A percentile compares a stretch with the other conserved stretches of the same genome.
Evolutionary conservation across 2,113 vertebrate genomes (phyloP).

Genomic region (Montifringilla adamsi): DNA sequence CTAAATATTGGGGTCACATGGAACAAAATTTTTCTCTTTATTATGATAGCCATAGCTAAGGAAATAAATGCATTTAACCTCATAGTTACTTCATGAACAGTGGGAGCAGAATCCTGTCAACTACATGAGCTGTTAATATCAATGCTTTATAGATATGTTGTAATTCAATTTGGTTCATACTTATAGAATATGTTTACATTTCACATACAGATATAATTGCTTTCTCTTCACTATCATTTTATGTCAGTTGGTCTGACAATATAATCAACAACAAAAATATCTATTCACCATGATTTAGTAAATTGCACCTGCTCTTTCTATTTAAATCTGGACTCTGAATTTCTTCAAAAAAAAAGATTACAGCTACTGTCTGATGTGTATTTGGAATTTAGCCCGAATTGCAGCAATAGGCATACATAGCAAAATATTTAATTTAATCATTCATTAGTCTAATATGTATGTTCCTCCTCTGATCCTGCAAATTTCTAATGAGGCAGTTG

Average conservation of each 20-base stretch:
- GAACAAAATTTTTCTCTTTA: background rate
- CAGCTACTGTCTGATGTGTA: background rate
- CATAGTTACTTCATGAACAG: background rate
- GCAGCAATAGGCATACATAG: background rate
- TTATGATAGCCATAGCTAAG: background rate
- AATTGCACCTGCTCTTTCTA: background rate
- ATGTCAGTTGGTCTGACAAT: background rate
- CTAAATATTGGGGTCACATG: background rate
- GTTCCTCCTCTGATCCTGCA: slow-evolving; percentile 28
- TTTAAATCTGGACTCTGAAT: background rate
- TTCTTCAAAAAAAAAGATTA: background rate
- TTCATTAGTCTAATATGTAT: slow-evolving; percentile 21
- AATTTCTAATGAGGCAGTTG: slow-evolving; percentile 48
- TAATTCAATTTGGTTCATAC: background rate
- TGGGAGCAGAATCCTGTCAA: background rate
- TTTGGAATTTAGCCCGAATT: background rate
- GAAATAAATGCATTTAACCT: background rate
- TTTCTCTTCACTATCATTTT: background rate
- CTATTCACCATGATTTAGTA: background rate
- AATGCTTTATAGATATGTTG: background rate
- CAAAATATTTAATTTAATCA: slow-evolving; percentile 57
- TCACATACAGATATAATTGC: background rate
- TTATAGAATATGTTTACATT: background rate
- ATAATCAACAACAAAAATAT: background rate
- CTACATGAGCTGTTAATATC: background rate